Conservation (phyloP, 2,888 invertebrate genomes). For the Nomada ruficornis region DNA sequence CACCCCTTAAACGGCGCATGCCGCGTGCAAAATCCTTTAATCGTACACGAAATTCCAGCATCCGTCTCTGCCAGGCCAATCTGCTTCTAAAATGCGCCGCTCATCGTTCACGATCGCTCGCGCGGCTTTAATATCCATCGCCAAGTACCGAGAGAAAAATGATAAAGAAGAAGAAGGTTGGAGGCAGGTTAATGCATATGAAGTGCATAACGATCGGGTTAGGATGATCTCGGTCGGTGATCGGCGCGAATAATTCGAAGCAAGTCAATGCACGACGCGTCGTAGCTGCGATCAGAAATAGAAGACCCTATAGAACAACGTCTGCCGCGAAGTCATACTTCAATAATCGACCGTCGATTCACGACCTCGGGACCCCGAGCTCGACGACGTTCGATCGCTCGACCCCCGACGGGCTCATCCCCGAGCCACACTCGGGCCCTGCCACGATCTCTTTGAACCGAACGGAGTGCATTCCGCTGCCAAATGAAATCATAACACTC, state of each 20-base stretch:
- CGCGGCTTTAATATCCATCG: not conserved
- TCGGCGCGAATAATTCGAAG: slow-evolving; percentile 33
- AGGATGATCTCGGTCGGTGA: slow-evolving; percentile 5
- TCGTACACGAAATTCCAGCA: slow-evolving; percentile 1
- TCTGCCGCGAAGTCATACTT: slow-evolving; percentile 28
- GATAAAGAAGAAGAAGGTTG: not conserved
- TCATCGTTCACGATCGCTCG: not conserved
- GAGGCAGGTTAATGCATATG: not conserved
- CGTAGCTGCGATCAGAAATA: slow-evolving; percentile 51
- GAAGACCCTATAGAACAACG: not conserved
- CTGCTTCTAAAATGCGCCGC: slow-evolving; percentile 4
- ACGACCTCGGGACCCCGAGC: slow-evolving; percentile 57
- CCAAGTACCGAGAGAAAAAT: too few species aligned
- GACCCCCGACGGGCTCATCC: slow-evolving; percentile 7
- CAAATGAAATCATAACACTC: slow-evolving; percentile 51
- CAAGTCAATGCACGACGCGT: slow-evolving; percentile 40
- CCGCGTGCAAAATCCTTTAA: not conserved
- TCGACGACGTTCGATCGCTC: slow-evolving; percentile 34
- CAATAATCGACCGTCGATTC: slow-evolving; percentile 48
- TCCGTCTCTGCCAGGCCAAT: slow-evolving; percentile 9
- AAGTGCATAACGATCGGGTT: not conserved
- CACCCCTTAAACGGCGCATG: not conserved
- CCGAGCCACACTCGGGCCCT: slow-evolving; percentile 21
- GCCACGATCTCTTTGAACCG: slow-evolving; percentile 31
- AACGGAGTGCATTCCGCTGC: not conserved